These are phyloP conservation scores for Notoglanidium macrostoma DNA, from an alignment of 2,797 vertebrate species.

Conservation along the genomic window DNA sequence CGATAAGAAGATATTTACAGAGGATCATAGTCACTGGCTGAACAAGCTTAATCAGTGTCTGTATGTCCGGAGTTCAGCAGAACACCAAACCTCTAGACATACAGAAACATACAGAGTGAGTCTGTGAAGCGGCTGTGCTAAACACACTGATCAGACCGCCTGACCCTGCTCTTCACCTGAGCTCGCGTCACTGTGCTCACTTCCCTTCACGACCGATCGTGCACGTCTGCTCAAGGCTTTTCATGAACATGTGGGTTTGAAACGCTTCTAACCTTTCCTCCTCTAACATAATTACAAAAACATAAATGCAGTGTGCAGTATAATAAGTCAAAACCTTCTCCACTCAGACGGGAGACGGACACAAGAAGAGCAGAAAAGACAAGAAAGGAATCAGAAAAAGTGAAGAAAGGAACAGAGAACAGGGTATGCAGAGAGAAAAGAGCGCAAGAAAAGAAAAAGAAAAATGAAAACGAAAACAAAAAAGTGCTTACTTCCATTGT, in stretches of 20 bases:
- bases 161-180: not conserved
- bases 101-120: not conserved
- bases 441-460: not conserved
- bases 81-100: not conserved
- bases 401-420: not conserved
- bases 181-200: not conserved
- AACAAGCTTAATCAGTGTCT: not conserved
- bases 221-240: not conserved
- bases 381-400: constrained; percentile 40
- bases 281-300: not conserved
- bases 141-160: not conserved
- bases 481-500: constrained; percentile 92
- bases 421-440: not conserved
- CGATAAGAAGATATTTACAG: not conserved
- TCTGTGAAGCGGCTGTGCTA: not conserved
- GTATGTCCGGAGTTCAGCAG: not conserved
- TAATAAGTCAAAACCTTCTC: not conserved
- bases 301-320: not conserved
- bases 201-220: not conserved
- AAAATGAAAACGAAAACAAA: constrained; percentile 35
- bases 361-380: not conserved
- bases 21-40: not conserved
- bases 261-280: not conserved
- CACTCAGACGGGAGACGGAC: not conserved
- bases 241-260: not conserved